Base-by-base conservation (phyloP, 2,888 invertebrate genomes). In the Hydroisotoma schaefferi region DNA sequence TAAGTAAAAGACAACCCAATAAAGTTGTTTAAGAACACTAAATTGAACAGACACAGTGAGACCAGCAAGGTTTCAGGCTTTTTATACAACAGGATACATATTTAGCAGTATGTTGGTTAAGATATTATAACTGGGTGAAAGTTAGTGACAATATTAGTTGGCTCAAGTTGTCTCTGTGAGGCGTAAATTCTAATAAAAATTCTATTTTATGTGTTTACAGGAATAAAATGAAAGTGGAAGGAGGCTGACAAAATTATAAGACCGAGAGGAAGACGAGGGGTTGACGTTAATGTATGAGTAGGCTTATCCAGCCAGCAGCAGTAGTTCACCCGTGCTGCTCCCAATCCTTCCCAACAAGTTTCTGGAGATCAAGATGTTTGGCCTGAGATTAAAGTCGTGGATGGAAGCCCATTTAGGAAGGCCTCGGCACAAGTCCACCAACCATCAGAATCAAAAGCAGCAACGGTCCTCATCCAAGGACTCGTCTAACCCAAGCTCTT, bases 391-490 rank as follows among this genome's bases (percentile, higher is more conserved):
- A 48, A 73, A 73, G 61, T 69, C 69, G 64, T 73, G 73, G 73
- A 71, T 73, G 73, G 71, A 73, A 70, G 65, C 69, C 63, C 69
- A 73, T 64, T 69, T 73, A 65, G 72, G 70, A 60, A 61, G 68
- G 65, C 65, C 63, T 33, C 66, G 68, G 58, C 63, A 63, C 53
- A 65, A 63, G 60, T 61, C 65, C 61, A 67, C 61, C 37, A 57
- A 49, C 61, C 61, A 63, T 57, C 58, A 58, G 33, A 61, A 55
- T 56, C 62, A 55, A 54, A 63, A 56, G 26, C 5, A 23, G 53
- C 53, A 55, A 53, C 49, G 61, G 53, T 59, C 60, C 55, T 53
- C 55, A 2, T 63, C 63, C 57, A 61, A 66, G 25, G 26, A 55
- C 1, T 43, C 55, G 2, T 23, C 33, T 12, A 54, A 28, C 22